Percentiles rank a stretch among this genome's conserved stretches.
These are phyloP conservation scores for Danio choprae DNA, from an alignment of 2,797 vertebrate genomes.

Conservation along the genomic window DNA sequence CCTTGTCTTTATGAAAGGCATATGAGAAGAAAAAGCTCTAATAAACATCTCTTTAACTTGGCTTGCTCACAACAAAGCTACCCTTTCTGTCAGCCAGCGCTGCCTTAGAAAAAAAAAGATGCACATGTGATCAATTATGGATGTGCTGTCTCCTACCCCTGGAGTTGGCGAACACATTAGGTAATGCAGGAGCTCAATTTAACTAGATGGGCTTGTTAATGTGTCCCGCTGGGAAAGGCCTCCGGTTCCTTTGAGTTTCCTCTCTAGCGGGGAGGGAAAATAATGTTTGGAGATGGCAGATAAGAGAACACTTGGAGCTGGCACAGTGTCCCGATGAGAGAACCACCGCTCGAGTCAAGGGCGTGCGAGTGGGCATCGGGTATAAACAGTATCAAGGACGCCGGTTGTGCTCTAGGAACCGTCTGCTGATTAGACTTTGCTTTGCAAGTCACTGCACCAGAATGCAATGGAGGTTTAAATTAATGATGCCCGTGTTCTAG, in stretches of 20 bases:
- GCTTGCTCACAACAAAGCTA: conserved; percentile 73
- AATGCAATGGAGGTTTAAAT: conserved; percentile 11
- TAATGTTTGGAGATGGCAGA: conserved; percentile 64
- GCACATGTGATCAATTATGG: conserved; percentile 84
- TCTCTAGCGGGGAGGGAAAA: conserved; percentile 59
- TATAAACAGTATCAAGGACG: conserved; percentile 26
- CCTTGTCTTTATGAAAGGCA: conserved; percentile 59
- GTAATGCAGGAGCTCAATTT: conserved; percentile 86
- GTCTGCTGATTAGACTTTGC: conserved; percentile 16
- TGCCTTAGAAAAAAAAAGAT: conserved; percentile 73
- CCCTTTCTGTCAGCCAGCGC: conserved; percentile 57
- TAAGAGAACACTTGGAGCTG: conserved; percentile 48
- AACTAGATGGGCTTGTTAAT: conserved; percentile 88
- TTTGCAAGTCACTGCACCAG: neutral
- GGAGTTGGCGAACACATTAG: conserved; percentile 82
- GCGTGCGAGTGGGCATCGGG: neutral
- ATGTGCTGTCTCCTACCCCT: conserved; percentile 81
- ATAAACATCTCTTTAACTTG: conserved; percentile 74
- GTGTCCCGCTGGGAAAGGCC: conserved; percentile 76
- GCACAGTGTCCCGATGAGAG: conserved; percentile 43
- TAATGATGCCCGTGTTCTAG: neutral
- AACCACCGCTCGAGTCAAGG: conserved; percentile 30
- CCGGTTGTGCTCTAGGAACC: neutral
- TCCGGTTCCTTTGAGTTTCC: conserved; percentile 63
- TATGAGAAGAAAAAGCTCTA: conserved; percentile 58